These are phyloP conservation scores for Acleris cristana DNA, from an alignment of 2,888 invertebrate genomes.

Conservation along the genomic window DNA sequence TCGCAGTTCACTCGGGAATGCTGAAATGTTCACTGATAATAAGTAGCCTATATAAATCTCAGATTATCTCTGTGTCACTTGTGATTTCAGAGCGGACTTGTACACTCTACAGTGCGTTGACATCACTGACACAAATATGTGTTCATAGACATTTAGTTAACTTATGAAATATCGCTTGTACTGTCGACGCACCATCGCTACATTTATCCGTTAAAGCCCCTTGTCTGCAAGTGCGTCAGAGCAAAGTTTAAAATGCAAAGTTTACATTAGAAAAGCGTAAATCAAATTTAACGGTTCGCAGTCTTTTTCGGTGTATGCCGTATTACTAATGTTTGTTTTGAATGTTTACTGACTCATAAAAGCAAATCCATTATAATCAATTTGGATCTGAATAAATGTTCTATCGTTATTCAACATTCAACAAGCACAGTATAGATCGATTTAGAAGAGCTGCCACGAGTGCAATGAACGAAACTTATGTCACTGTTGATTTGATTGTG, in stretches of 20 bases:
- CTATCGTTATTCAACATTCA: conserved; percentile 23
- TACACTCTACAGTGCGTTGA: no score
- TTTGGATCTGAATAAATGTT: conserved; percentile 38
- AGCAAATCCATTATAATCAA: conserved; percentile 35
- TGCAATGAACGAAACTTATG: no score
- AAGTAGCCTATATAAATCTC: no score
- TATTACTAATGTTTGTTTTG: conserved; percentile 39
- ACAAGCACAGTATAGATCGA: not conserved
- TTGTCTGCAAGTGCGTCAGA: conserved; percentile 23
- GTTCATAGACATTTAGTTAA: no score
- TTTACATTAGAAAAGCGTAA: conserved; percentile 44
- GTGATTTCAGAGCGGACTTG: no score
- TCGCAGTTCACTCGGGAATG: no score
- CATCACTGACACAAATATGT: no score
- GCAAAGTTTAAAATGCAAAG: conserved; percentile 36
- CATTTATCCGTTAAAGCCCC: conserved; percentile 14
- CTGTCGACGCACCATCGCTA: not conserved
- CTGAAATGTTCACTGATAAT: no score
- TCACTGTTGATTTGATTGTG: no score
- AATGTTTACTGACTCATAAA: conserved; percentile 36
- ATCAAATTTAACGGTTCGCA: conserved; percentile 41
- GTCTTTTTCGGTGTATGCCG: conserved; percentile 36
- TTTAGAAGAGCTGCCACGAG: not conserved
- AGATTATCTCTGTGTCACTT: no score
- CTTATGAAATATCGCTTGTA: not conserved